Evolutionary conservation across 2,113 vertebrate genomes (phyloP).

Genomic region (Bufo bufo): DNA sequence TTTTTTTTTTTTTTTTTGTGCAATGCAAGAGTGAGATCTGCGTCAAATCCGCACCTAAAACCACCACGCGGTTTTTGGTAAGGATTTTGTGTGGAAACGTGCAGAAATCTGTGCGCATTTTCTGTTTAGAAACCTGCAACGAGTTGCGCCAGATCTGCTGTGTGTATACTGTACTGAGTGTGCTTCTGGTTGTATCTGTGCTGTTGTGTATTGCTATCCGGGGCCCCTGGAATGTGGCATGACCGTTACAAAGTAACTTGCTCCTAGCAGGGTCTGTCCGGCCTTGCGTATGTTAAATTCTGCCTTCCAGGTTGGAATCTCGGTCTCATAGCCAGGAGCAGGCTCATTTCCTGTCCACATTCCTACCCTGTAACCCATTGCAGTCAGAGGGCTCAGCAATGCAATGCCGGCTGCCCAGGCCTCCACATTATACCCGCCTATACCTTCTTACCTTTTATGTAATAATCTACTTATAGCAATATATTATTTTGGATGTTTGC

Average conservation of each 20-base stretch:
- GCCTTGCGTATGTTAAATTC: background rate
- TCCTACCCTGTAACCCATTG: conserved; percentile 40
- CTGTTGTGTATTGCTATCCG: background rate
- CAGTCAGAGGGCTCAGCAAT: background rate
- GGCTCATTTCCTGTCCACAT: conserved; percentile 50
- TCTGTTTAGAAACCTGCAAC: too few species aligned
- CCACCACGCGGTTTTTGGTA: too few species aligned
- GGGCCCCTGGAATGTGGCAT: background rate
- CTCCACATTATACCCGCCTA: background rate
- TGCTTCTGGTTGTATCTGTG: conserved; percentile 6
- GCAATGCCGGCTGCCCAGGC: background rate
- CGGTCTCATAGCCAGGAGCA: conserved; percentile 31
- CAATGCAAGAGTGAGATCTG: too few species aligned
- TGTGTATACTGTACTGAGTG: background rate
- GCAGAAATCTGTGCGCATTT: too few species aligned
- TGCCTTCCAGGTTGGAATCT: conserved; percentile 45
- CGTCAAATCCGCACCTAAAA: too few species aligned
- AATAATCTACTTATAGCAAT: background rate
- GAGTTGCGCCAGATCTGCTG: background rate
- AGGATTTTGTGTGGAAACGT: too few species aligned
- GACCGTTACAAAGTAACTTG: background rate
- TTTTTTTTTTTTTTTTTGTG: too few species aligned
- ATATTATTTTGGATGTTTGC: background rate
- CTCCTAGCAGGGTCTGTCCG: background rate
- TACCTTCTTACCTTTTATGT: background rate